These are phyloP conservation scores for Diadromus collaris DNA, from an alignment of 2,888 invertebrate genomes.

Conservation along the genomic window DNA sequence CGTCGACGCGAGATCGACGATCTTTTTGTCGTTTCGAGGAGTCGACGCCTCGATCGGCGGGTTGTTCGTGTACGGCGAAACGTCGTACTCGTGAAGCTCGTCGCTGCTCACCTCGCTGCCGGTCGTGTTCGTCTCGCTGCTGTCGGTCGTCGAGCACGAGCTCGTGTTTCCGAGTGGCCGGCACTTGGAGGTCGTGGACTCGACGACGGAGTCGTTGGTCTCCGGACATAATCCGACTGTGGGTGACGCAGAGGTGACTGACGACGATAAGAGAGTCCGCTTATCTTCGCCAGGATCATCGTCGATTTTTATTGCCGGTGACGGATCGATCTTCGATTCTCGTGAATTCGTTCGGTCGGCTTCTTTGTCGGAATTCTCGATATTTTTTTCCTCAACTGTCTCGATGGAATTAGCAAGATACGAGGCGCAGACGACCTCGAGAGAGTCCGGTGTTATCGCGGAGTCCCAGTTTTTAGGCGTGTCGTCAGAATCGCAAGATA, in stretches of 20 bases:
- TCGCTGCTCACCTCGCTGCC: conserved; percentile 75
- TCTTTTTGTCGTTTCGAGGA: not conserved
- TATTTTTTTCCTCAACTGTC: conserved; percentile 8
- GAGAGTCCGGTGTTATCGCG: conserved; percentile 75
- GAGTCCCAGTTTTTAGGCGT: conserved; percentile 63
- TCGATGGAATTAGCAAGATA: conserved; percentile 25
- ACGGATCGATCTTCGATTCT: conserved; percentile 14
- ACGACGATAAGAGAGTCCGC: conserved; percentile 53
- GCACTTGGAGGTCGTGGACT: not conserved
- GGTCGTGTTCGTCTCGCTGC: conserved; percentile 71
- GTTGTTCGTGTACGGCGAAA: conserved; percentile 60
- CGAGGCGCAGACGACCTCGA: conserved; percentile 66
- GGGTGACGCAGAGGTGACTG: conserved; percentile 24
- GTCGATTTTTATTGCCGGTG: conserved; percentile 8
- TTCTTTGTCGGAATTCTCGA: not conserved
- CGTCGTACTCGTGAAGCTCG: conserved; percentile 75
- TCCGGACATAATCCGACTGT: conserved; percentile 38
- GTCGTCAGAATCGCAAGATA: not conserved
- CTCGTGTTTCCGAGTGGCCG: conserved; percentile 47
- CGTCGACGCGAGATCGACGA: not conserved
- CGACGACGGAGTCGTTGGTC: conserved; percentile 19
- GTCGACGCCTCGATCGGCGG: not conserved
- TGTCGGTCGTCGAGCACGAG: conserved; percentile 65
- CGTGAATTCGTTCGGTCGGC: conserved; percentile 3
- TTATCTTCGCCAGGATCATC: conserved; percentile 57